Percentiles rank a stretch among this genome's conserved stretches.
These are phyloP conservation scores for Brachypodius melanocephalos DNA, from an alignment of 2,113 vertebrate genomes.

Conservation along the genomic window DNA sequence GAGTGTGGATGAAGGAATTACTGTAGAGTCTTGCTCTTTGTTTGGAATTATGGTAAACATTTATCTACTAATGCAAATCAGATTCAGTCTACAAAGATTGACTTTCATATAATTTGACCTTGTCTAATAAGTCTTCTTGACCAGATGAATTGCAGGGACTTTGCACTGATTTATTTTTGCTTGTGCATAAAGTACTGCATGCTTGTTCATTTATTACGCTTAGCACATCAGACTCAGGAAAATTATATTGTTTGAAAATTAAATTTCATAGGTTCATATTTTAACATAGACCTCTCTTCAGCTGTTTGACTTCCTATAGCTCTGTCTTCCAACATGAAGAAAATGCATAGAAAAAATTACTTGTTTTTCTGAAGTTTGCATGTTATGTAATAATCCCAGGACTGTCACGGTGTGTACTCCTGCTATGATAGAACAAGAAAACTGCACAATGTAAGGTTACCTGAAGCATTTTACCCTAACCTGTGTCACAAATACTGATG, in stretches of 20 bases:
- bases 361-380: background rate
- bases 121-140: slow-evolving; percentile 60
- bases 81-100: slow-evolving; percentile 17
- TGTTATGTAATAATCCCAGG: background rate
- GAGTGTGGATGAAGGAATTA: slow-evolving; percentile 3
- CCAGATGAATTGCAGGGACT: slow-evolving; percentile 41
- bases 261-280: background rate
- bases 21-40: background rate
- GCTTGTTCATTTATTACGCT: slow-evolving; percentile 49
- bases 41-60: slow-evolving; percentile 60
- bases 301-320: background rate
- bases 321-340: background rate
- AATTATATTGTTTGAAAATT: slow-evolving; percentile 21
- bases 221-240: background rate
- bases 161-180: slow-evolving; percentile 53
- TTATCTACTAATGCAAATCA: slow-evolving; percentile 54
- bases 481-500: background rate
- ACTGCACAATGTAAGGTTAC: background rate
- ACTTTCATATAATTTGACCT: slow-evolving; percentile 48
- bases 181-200: slow-evolving; percentile 17
- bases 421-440: background rate
- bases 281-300: background rate
- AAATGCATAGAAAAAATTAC: background rate
- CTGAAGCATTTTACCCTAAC: background rate
- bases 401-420: background rate